These are phyloP conservation scores for Oryctes rhinoceros DNA, from an alignment of 1,140 invertebrate species.

Conservation along the genomic window DNA sequence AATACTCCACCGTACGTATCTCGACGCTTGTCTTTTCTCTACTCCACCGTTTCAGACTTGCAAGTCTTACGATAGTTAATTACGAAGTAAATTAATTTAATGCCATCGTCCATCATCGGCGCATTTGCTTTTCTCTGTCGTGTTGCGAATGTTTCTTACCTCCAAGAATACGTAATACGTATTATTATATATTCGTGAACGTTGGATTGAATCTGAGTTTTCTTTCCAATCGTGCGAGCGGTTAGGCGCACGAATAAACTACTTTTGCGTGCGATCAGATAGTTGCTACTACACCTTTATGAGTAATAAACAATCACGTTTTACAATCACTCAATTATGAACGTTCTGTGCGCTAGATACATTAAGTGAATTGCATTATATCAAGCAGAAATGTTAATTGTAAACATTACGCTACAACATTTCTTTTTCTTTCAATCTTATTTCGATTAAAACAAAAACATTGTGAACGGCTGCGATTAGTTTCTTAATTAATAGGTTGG, in stretches of 20 bases:
- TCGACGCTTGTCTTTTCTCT: background rate
- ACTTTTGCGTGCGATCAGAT: background rate
- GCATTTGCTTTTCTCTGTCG: background rate
- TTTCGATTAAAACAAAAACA: too few relatives aligned
- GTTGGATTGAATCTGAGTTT: background rate
- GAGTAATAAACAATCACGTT: background rate
- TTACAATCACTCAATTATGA: slow-evolving; percentile 10
- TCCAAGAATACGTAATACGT: background rate
- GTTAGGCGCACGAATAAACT: slow-evolving; percentile 1
- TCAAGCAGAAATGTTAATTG: background rate
- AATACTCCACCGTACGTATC: background rate
- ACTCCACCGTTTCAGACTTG: background rate
- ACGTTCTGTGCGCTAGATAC: background rate
- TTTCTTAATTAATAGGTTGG: too few relatives aligned
- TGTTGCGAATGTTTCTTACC: background rate
- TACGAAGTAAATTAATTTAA: slow-evolving; percentile 11
- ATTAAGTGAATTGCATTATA: background rate
- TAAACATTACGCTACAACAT: too few relatives aligned
- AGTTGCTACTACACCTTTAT: background rate
- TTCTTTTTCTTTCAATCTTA: too few relatives aligned
- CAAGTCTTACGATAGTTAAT: slow-evolving; percentile 3
- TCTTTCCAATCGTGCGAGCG: background rate
- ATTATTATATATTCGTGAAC: slow-evolving; percentile 11
- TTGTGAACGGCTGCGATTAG: too few relatives aligned
- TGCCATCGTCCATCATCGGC: slow-evolving; percentile 18